Percentiles rank a stretch among this genome's conserved stretches.
phyloP scores from a whole-genome alignment of 2,113 vertebrate genomes.

The Amia ocellicauda region DNA sequence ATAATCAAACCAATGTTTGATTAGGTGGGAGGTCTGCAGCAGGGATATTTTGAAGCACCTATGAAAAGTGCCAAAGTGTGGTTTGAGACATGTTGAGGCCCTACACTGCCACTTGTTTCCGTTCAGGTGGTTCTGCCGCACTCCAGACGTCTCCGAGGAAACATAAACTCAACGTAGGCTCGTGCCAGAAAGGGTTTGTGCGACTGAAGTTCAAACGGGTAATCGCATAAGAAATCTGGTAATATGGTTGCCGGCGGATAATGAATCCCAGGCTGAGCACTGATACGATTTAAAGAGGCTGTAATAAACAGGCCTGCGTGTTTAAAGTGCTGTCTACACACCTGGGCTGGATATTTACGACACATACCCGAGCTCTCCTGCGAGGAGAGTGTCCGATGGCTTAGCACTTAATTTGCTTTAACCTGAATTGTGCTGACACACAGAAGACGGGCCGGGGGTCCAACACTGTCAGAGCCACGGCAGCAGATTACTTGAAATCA shows the following conservation, averaged over 20 bases:
- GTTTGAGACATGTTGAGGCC: constrained; percentile 12
- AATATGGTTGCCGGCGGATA: constrained; percentile 23
- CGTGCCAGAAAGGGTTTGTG: constrained; percentile 1
- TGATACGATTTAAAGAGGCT: constrained; percentile 33
- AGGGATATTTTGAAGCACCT: too few species aligned
- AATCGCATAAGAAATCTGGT: constrained; percentile 25
- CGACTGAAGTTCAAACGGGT: constrained; percentile 8
- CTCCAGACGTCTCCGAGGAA: constrained; percentile 3
- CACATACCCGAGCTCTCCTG: constrained; percentile 29
- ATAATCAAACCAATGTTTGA: too few species aligned
- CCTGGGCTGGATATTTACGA: constrained; percentile 33
- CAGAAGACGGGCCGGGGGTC: constrained; percentile 65
- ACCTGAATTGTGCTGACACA: constrained; percentile 60
- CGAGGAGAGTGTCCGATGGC: constrained; percentile 47
- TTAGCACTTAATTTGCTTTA: constrained; percentile 69
- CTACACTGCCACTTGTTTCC: constrained; percentile 18
- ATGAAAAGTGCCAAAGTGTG: too few species aligned
- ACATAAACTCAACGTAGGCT: neutral
- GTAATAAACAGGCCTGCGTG: constrained; percentile 32
- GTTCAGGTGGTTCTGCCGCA: constrained; percentile 1
- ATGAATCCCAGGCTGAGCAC: constrained; percentile 36
- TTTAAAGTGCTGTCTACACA: constrained; percentile 30
- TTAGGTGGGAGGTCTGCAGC: too few species aligned
- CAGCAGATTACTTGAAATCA: constrained; percentile 92
- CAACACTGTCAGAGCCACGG: constrained; percentile 78